Evolutionary conservation across 2,888 invertebrate genomes (phyloP).

Genomic region (Seira sanloemensis): DNA sequence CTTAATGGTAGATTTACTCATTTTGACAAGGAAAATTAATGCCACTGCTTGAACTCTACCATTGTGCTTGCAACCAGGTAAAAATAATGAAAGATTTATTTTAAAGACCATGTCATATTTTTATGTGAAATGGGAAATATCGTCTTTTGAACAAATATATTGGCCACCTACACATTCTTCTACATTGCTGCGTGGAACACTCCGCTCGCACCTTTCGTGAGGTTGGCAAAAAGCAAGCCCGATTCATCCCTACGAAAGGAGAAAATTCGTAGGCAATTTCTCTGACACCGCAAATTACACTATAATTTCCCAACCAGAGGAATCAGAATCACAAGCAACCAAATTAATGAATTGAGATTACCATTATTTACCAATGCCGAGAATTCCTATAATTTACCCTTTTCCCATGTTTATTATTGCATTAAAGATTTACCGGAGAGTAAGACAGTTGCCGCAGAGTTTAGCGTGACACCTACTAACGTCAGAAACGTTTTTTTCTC

Average conservation of each 20-base stretch:
- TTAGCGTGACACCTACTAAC: neutral
- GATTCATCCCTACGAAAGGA: too few relatives aligned
- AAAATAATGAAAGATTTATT: constrained; percentile 6
- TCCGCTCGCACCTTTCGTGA: too few relatives aligned
- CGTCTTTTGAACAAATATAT: too few relatives aligned
- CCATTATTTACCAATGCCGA: neutral
- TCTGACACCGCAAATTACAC: neutral
- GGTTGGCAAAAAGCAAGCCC: too few relatives aligned
- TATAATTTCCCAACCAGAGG: constrained; percentile 12
- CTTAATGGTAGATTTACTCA: neutral
- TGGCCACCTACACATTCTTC: too few relatives aligned
- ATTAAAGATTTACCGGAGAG: constrained; percentile 23
- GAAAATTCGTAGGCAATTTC: too few relatives aligned
- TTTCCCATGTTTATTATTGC: neutral
- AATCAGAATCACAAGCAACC: neutral
- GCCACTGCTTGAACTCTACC: constrained; percentile 10
- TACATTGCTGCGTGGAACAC: too few relatives aligned
- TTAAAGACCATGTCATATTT: constrained; percentile 13
- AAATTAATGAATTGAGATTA: constrained; percentile 11
- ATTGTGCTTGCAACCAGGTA: constrained; percentile 5
- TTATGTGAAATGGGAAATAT: constrained; percentile 10
- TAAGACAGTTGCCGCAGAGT: constrained; percentile 16
- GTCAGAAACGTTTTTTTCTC: constrained; percentile 26
- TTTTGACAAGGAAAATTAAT: constrained; percentile 9
- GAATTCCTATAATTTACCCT: neutral